Evolutionary conservation across 1,140 invertebrate species (phyloP).

Genomic region (Ridgeia piscesae): DNA sequence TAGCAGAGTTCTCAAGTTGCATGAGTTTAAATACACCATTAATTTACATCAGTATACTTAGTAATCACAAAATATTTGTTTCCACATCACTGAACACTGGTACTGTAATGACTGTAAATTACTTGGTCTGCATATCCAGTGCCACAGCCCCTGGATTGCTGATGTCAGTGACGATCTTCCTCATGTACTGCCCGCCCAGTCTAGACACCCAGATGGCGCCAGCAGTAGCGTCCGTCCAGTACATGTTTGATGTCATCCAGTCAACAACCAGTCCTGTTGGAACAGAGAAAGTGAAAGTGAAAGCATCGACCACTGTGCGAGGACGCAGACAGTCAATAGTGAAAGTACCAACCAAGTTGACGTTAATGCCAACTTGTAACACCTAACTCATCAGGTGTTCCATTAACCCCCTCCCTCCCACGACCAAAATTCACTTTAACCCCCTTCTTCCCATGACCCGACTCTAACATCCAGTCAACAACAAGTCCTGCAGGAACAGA

Average conservation of each 20-base stretch:
- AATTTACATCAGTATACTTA: no score
- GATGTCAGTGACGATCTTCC: neutral
- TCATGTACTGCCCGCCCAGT: neutral
- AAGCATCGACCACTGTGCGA: neutral
- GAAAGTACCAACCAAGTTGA: constrained; percentile 24
- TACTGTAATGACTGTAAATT: neutral
- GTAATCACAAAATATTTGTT: no score
- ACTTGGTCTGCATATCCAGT: neutral
- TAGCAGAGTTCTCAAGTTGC: no score
- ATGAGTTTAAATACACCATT: no score
- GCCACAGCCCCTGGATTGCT: neutral
- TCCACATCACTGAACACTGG: neutral
- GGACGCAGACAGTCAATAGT: neutral
- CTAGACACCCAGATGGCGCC: constrained; percentile 13
- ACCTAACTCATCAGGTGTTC: no score
- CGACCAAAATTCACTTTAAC: neutral
- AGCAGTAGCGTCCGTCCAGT: constrained; percentile 80
- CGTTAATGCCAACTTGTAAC: no score
- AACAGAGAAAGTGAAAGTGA: neutral
- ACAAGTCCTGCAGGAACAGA: no score
- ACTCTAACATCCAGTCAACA: no score
- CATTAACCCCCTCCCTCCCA: neutral
- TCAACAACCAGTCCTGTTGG: constrained; percentile 69
- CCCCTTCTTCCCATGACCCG: neutral
- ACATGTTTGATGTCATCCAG: constrained; percentile 88